phyloP scores from a whole-genome alignment of 37 sponge, comb jelly and placozoan genomes.

The Chondrosia reniformis region DNA sequence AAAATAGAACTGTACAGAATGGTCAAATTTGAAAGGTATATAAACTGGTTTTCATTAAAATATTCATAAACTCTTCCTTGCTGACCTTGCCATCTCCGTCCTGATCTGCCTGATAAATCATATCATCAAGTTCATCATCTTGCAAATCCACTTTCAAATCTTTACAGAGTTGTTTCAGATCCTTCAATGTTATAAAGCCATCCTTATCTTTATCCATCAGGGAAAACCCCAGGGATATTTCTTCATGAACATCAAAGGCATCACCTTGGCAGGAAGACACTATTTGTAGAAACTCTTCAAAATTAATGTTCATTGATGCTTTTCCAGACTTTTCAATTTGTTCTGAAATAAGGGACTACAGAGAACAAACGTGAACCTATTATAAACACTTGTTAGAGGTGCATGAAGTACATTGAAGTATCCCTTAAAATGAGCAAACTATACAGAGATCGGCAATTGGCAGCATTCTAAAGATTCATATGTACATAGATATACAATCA shows the following conservation, averaged over 20 bases:
- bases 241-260: slow-evolving; percentile 58
- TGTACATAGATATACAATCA: too few relatives aligned
- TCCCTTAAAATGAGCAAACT: too few relatives aligned
- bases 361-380: too few relatives aligned
- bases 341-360: slow-evolving; percentile 6
- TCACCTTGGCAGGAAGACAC: slow-evolving; percentile 51
- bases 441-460: too few relatives aligned
- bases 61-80: slow-evolving; percentile 18
- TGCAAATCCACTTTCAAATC: slow-evolving; percentile 1
- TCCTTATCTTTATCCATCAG: slow-evolving; percentile 42
- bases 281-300: slow-evolving; percentile 49
- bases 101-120: slow-evolving; percentile 69
- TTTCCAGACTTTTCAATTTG: background rate
- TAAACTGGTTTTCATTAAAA: background rate
- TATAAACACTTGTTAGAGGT: too few relatives aligned
- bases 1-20: background rate
- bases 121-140: slow-evolving; percentile 42
- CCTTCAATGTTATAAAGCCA: slow-evolving; percentile 32
- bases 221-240: slow-evolving; percentile 44
- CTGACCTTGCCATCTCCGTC: slow-evolving; percentile 56
- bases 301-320: slow-evolving; percentile 1
- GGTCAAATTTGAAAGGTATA: background rate
- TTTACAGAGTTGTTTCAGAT: slow-evolving; percentile 24
- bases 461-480: too few relatives aligned
- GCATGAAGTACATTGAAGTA: too few relatives aligned